A percentile compares a stretch with the other conserved stretches of the same genome.
Evolutionary conservation across 2,888 invertebrate species (phyloP).

Genomic region (Entomobrya multifasciata): DNA sequence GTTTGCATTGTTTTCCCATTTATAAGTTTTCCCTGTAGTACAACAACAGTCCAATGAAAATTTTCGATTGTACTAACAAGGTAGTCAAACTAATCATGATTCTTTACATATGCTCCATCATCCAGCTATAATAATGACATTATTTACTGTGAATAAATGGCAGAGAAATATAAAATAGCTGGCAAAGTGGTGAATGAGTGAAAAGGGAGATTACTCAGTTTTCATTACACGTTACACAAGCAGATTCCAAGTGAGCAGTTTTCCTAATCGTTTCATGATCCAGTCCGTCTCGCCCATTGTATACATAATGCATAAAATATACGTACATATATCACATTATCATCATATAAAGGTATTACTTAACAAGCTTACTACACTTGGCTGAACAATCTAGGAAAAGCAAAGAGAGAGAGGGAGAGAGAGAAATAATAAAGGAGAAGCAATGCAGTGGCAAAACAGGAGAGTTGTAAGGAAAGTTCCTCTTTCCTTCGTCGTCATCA

Average conservation of each 20-base stretch:
- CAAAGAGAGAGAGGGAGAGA: conserved; percentile 24
- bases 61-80: background rate
- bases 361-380: conserved; percentile 59
- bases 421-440: conserved; percentile 14
- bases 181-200: too few species aligned
- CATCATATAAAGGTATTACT: conserved; percentile 45
- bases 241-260: conserved; percentile 57
- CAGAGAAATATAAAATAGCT: conserved; percentile 28
- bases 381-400: conserved; percentile 53
- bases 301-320: conserved; percentile 54
- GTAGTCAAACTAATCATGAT: conserved; percentile 57
- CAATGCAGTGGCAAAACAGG: background rate
- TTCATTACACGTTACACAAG: conserved; percentile 55
- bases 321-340: conserved; percentile 54
- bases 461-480: conserved; percentile 58
- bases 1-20: too few species aligned
- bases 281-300: conserved; percentile 66
- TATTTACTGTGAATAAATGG: conserved; percentile 67
- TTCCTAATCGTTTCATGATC: conserved; percentile 66
- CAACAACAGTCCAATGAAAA: background rate
- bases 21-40: too few species aligned
- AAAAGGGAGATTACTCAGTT: conserved; percentile 68
- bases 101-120: conserved; percentile 70
- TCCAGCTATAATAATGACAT: conserved; percentile 64
- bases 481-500: conserved; percentile 12